These are phyloP conservation scores for Parnassius orleans DNA, from an alignment of 2,888 invertebrate species.

Conservation along the genomic window DNA sequence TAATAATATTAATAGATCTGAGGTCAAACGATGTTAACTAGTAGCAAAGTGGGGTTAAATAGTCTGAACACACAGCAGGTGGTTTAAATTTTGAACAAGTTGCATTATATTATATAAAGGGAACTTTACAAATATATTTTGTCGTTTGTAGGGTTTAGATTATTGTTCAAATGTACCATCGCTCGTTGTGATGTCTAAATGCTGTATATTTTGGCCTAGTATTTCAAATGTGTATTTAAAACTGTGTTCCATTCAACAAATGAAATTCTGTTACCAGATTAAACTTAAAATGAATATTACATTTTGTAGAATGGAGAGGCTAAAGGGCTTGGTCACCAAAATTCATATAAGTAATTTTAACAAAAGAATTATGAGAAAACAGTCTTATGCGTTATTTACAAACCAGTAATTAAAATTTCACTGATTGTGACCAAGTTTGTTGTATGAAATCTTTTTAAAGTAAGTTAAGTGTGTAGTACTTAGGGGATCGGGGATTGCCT, in stretches of 20 bases:
- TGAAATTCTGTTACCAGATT: slow-evolving; percentile 1
- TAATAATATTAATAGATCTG: slow-evolving; percentile 23
- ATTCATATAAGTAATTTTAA: no score
- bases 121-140: not conserved
- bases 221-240: slow-evolving; percentile 32
- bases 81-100: not conserved
- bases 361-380: no score
- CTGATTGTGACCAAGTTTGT: not conserved
- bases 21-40: slow-evolving; percentile 4
- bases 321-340: slow-evolving; percentile 3
- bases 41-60: slow-evolving; percentile 8
- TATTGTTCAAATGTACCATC: slow-evolving; percentile 3
- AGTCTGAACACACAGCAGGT: not conserved
- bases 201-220: slow-evolving; percentile 45
- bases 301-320: slow-evolving; percentile 5
- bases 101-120: not conserved
- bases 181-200: slow-evolving; percentile 4
- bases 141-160: not conserved
- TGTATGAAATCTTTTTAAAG: slow-evolving; percentile 11
- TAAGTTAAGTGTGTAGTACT: slow-evolving; percentile 52
- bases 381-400: no score
- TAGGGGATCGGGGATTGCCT: slow-evolving; percentile 52
- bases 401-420: no score
- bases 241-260: not conserved
- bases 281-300: not conserved